Evolutionary conservation across 1,140 invertebrate genomes (phyloP).

Genomic region (Proales similis): DNA sequence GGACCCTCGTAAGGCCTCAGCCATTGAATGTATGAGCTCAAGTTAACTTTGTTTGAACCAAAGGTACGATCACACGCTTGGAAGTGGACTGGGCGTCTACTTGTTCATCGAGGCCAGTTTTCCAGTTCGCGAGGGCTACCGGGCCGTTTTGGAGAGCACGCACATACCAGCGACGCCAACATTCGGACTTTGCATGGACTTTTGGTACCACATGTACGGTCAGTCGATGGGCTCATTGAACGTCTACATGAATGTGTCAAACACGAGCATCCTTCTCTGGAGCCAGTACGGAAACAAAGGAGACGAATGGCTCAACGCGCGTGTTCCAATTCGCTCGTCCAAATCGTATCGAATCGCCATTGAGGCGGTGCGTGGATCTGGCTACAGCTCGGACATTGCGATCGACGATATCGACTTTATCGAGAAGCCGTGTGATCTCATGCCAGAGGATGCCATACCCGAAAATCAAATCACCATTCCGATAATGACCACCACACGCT

Average conservation of each 20-base stretch:
- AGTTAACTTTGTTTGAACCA: background rate
- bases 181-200: conserved; percentile 41
- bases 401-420: conserved; percentile 47
- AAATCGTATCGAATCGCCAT: conserved; percentile 42
- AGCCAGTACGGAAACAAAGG: conserved; percentile 36
- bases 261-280: conserved; percentile 13
- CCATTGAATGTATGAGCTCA: background rate
- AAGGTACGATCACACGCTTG: conserved; percentile 50
- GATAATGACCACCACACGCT: conserved; percentile 10
- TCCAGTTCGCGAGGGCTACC: background rate
- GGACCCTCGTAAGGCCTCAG: conserved; percentile 40
- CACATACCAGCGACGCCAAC: conserved; percentile 22
- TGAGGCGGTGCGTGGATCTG: conserved; percentile 43
- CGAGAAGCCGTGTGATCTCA: conserved; percentile 42
- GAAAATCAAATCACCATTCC: conserved; percentile 37
- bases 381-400: conserved; percentile 43
- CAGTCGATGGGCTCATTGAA: conserved; percentile 19
- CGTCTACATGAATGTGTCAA: conserved; percentile 14
- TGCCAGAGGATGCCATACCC: conserved; percentile 43
- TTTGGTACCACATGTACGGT: conserved; percentile 52
- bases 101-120: conserved; percentile 44
- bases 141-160: conserved; percentile 16
- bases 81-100: conserved; percentile 46
- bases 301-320: conserved; percentile 38
- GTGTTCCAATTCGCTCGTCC: conserved; percentile 26